These are phyloP conservation scores for Meiosimyza platycephala DNA, from an alignment of 2,888 invertebrate genomes.

Conservation along the genomic window DNA sequence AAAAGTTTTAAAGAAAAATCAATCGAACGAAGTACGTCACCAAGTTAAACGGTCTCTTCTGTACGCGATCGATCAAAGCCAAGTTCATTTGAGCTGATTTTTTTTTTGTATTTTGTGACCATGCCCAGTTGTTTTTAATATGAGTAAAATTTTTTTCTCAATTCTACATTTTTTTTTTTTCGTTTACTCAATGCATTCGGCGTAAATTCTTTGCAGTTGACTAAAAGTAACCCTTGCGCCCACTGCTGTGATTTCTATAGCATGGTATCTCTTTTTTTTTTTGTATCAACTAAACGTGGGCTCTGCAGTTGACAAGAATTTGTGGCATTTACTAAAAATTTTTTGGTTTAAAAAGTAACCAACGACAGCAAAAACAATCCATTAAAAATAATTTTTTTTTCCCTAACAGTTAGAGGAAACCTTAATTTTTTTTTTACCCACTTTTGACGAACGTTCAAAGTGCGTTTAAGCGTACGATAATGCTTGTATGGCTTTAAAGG, in stretches of 20 bases:
- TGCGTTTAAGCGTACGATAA: slow-evolving; percentile 46
- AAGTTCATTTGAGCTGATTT: slow-evolving; percentile 11
- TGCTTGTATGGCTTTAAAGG: slow-evolving; percentile 1
- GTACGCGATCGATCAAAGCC: slow-evolving; percentile 15
- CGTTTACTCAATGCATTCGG: neutral
- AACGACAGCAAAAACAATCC: neutral
- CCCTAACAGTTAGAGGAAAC: neutral
- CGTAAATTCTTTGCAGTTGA: neutral
- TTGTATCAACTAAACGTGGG: neutral
- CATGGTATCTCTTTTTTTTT: slow-evolving; percentile 2
- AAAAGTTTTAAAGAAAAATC: neutral
- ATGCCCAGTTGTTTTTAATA: neutral
- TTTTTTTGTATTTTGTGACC: slow-evolving; percentile 10
- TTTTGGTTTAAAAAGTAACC: slow-evolving; percentile 4
- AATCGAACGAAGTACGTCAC: slow-evolving; percentile 24
- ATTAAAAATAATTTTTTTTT: neutral
- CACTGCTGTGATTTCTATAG: slow-evolving; percentile 29
- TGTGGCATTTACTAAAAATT: slow-evolving; percentile 16
- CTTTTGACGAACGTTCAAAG: slow-evolving; percentile 46
- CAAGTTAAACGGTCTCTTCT: slow-evolving; percentile 36
- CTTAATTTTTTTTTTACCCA: neutral
- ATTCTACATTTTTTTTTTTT: neutral
- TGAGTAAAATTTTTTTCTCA: neutral
- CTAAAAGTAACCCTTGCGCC: neutral
- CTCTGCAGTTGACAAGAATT: slow-evolving; percentile 3